Evolutionary conservation across 2,113 vertebrate species (phyloP).

Genomic region (Centropristis striata): DNA sequence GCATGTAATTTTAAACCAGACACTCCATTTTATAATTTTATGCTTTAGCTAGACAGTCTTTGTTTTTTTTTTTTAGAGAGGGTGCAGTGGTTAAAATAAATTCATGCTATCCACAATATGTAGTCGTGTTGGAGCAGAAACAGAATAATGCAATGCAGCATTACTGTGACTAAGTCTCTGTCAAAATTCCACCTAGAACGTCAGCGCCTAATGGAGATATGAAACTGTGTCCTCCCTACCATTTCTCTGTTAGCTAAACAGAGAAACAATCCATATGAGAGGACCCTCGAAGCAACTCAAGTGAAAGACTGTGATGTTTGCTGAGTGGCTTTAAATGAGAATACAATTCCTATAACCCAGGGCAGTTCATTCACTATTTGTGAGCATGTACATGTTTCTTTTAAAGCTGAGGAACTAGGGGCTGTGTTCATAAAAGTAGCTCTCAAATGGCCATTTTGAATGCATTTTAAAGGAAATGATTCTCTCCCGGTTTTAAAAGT

Average conservation of each 20-base stretch:
- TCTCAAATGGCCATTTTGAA: slow-evolving; percentile 57
- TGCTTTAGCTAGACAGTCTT: slow-evolving; percentile 17
- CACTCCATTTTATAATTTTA: slow-evolving; percentile 53
- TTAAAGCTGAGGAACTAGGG: slow-evolving; percentile 42
- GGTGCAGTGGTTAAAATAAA: slow-evolving; percentile 58
- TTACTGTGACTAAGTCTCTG: slow-evolving; percentile 48
- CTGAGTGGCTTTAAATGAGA: slow-evolving; percentile 79
- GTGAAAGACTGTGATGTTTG: slow-evolving; percentile 67
- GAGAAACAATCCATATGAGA: slow-evolving; percentile 49
- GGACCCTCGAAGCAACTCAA: slow-evolving; percentile 58
- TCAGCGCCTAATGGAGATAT: slow-evolving; percentile 32
- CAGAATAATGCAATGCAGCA: slow-evolving; percentile 39
- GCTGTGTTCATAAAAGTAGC: slow-evolving; percentile 41
- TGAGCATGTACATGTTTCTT: slow-evolving; percentile 63
- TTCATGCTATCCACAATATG: slow-evolving; percentile 50
- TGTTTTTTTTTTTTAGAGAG: slow-evolving; percentile 35
- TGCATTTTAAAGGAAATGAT: slow-evolving; percentile 41
- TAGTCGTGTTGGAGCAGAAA: slow-evolving; percentile 32
- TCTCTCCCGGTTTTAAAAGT: slow-evolving; percentile 26
- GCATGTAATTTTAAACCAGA: slow-evolving; percentile 53
- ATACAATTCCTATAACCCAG: slow-evolving; percentile 65
- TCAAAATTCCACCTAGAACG: slow-evolving; percentile 25
- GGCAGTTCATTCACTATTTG: slow-evolving; percentile 71
- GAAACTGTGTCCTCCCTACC: slow-evolving; percentile 28
- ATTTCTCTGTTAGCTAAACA: slow-evolving; percentile 50